Evolutionary conservation across 2,113 vertebrate genomes (phyloP).

Genomic region (Ceuthmochares aereus): DNA sequence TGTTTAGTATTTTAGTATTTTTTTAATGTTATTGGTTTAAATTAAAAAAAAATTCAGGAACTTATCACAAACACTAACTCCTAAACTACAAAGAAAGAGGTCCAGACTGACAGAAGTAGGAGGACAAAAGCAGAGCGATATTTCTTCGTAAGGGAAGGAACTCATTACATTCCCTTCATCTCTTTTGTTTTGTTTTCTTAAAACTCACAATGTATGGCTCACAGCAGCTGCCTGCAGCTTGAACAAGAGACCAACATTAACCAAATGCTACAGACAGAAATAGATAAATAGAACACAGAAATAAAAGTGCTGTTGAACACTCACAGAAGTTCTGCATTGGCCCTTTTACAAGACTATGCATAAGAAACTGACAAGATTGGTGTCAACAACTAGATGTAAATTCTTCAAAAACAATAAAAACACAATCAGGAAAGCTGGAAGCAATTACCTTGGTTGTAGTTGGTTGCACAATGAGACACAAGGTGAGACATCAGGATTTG

Average conservation of each 20-base stretch:
- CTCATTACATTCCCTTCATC: not conserved
- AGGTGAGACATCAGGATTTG: not conserved
- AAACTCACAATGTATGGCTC: not conserved
- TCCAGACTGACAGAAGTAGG: not conserved
- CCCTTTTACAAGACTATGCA: not conserved
- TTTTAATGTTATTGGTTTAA: not conserved
- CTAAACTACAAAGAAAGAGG: not conserved
- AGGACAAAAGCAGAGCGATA: not conserved
- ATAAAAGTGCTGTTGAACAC: not conserved
- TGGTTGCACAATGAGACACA: not conserved
- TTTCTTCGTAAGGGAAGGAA: not conserved
- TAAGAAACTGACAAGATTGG: not conserved
- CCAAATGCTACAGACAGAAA: not conserved
- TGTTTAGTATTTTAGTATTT: not conserved
- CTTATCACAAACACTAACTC: not conserved
- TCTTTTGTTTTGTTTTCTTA: not conserved
- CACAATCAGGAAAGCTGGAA: not conserved
- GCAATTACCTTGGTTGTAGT: not conserved
- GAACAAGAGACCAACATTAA: not conserved
- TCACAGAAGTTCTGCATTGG: not conserved
- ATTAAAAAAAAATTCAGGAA: not conserved
- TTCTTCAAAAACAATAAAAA: not conserved
- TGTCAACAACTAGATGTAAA: not conserved
- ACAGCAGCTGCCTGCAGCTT: conserved; percentile 6
- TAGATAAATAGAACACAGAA: not conserved